A percentile compares a stretch with the other conserved stretches of the same genome.
Evolutionary conservation across 2,888 invertebrate species (phyloP).

Genomic region (Romanomermis culicivorax): DNA sequence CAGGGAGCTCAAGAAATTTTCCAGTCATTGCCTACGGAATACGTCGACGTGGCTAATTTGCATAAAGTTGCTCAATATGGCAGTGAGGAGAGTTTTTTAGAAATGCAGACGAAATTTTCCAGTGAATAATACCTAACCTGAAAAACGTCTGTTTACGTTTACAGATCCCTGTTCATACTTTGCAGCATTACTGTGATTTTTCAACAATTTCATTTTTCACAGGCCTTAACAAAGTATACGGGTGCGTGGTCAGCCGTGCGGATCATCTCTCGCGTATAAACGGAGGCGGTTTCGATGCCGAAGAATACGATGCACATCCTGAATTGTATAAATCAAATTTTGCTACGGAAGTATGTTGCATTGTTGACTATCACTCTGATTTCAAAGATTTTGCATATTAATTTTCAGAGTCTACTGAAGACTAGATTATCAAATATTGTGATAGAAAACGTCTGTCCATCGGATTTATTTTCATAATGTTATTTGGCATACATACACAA

Average conservation of each 20-base stretch:
- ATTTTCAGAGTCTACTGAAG: background rate
- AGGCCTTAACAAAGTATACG: conserved; percentile 85
- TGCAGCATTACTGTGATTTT: too few species aligned
- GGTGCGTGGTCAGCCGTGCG: conserved; percentile 73
- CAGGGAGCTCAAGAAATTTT: conserved; percentile 50
- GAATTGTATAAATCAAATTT: conserved; percentile 85
- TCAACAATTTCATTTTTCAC: too few species aligned
- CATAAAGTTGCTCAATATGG: conserved; percentile 89
- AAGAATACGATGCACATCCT: conserved; percentile 74
- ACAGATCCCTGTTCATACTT: too few species aligned
- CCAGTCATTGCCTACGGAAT: conserved; percentile 87
- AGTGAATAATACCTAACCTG: too few species aligned
- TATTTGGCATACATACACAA: too few species aligned
- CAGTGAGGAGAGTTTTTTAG: too few species aligned
- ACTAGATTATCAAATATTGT: background rate
- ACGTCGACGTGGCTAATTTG: conserved; percentile 79
- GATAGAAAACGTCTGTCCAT: too few species aligned
- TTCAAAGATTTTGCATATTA: background rate
- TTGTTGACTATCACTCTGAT: background rate
- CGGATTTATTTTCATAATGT: too few species aligned
- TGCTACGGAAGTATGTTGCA: conserved; percentile 51
- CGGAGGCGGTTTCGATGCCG: conserved; percentile 70
- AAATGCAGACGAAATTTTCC: too few species aligned
- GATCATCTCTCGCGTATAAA: conserved; percentile 80
- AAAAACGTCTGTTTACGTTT: too few species aligned